phyloP scores from a whole-genome alignment of 1,140 invertebrate species.

The Neotoxoptera formosana region DNA sequence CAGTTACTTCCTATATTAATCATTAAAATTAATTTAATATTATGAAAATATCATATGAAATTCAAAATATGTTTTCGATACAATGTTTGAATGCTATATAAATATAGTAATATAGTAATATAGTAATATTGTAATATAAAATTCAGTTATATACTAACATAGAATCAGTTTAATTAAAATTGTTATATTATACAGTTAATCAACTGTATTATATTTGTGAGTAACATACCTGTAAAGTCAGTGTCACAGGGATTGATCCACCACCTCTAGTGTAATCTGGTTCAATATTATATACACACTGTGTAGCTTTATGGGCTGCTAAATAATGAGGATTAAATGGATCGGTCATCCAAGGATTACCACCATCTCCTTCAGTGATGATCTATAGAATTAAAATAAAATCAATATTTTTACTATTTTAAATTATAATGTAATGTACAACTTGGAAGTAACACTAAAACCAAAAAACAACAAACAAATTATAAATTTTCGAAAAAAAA shows the following conservation, averaged over 20 bases:
- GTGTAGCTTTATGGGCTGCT: conserved; percentile 85
- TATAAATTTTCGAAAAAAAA: neutral
- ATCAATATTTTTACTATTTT: neutral
- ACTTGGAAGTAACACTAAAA: neutral
- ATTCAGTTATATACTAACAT: neutral
- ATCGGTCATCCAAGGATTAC: conserved; percentile 90
- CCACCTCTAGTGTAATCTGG: conserved; percentile 96
- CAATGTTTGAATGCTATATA: too few species aligned
- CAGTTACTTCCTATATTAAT: conserved; percentile 86
- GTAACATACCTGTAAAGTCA: conserved; percentile 74
- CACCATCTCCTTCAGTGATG: conserved; percentile 74
- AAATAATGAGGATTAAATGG: conserved; percentile 90
- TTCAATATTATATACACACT: conserved; percentile 89
- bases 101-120: neutral
- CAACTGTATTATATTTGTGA: neutral
- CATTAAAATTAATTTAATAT: conserved; percentile 27
- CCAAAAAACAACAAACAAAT: too few species aligned
- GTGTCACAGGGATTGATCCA: conserved; percentile 93
- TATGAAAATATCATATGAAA: neutral
- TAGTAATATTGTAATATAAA: neutral
- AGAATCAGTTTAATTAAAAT: neutral
- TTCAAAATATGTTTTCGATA: neutral
- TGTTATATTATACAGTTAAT: neutral
- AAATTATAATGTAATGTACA: neutral
- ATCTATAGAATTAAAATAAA: conserved; percentile 64